Evolutionary conservation across 2,797 vertebrate genomes (phyloP).

Genomic region (Morelia viridis): DNA sequence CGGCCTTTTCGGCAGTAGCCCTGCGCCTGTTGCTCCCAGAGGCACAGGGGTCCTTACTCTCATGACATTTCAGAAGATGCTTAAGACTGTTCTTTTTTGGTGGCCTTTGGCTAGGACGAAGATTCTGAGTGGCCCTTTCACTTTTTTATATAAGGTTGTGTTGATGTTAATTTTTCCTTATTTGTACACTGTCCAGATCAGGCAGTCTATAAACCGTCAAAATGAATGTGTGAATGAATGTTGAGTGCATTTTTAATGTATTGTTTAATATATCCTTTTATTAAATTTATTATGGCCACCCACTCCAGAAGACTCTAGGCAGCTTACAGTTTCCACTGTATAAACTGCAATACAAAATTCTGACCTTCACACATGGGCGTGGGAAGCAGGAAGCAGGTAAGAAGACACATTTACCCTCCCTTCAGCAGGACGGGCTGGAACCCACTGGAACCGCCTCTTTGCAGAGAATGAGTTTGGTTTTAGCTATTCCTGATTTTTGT

Average conservation of each 20-base stretch:
- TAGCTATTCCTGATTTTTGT: not conserved
- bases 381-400: not conserved
- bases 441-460: not conserved
- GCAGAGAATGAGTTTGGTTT: not conserved
- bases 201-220: not conserved
- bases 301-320: not conserved
- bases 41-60: too few species aligned
- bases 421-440: not conserved
- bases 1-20: not conserved
- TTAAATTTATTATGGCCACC: not conserved
- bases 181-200: not conserved
- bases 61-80: not conserved
- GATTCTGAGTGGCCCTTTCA: not conserved
- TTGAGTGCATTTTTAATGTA: not conserved
- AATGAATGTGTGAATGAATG: not conserved
- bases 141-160: not conserved
- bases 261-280: not conserved
- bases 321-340: not conserved
- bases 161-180: not conserved
- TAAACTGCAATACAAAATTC: not conserved
- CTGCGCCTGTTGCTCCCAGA: not conserved
- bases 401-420: not conserved
- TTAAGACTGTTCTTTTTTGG: not conserved
- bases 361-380: not conserved
- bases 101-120: not conserved